phyloP scores from a whole-genome alignment of 2,888 invertebrate genomes.

The Corbicula japonica region DNA sequence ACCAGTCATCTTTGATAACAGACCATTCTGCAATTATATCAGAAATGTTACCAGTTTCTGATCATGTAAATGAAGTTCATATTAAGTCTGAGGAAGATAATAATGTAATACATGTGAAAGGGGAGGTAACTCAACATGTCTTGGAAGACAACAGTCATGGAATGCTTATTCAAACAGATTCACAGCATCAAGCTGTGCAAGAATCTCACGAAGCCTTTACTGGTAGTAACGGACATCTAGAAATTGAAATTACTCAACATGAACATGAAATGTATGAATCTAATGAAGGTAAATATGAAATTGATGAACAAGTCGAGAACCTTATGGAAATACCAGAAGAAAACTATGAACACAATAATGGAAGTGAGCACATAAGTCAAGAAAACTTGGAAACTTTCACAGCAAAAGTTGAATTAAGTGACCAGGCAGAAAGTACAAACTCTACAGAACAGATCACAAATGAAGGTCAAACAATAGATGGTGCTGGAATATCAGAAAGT shows the following conservation, averaged over 20 bases:
- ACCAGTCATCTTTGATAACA: conserved; percentile 44
- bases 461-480: too few relatives aligned
- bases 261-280: conserved; percentile 26
- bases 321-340: conserved; percentile 23
- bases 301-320: conserved; percentile 12
- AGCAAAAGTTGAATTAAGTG: too few relatives aligned
- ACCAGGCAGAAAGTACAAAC: too few relatives aligned
- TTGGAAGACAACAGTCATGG: conserved; percentile 30
- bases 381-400: too few relatives aligned
- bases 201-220: too few relatives aligned
- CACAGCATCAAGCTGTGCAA: conserved; percentile 26
- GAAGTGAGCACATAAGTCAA: too few relatives aligned
- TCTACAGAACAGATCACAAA: too few relatives aligned
- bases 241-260: too few relatives aligned
- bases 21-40: conserved; percentile 55
- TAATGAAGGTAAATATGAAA: conserved; percentile 24
- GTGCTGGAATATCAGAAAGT: too few relatives aligned
- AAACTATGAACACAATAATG: too few relatives aligned
- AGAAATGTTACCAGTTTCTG: conserved; percentile 45
- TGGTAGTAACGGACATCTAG: too few relatives aligned
- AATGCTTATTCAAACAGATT: conserved; percentile 37
- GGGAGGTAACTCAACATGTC: conserved; percentile 15
- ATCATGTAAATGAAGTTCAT: conserved; percentile 46
- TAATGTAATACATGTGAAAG: conserved; percentile 1
- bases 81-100: conserved; percentile 26